Evolutionary conservation across 2,888 invertebrate genomes (phyloP).

Genomic region (Allygus modestus): DNA sequence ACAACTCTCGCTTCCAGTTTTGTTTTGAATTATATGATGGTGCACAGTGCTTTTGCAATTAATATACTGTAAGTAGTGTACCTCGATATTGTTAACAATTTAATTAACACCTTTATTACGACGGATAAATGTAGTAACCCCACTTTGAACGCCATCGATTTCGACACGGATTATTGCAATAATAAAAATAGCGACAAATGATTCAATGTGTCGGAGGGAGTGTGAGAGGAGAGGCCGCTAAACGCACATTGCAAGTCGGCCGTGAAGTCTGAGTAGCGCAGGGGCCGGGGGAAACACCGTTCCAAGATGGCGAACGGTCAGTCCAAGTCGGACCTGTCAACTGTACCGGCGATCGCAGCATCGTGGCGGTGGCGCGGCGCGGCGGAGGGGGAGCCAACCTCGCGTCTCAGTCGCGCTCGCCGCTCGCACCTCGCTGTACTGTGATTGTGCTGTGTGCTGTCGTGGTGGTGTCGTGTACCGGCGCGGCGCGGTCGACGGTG

Average conservation of each 20-base stretch:
- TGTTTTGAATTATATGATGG: no score
- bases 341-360: background rate
- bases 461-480: background rate
- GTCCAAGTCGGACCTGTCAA: conserved; percentile 51
- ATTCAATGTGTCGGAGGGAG: background rate
- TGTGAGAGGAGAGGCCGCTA: conserved; percentile 1
- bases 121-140: no score
- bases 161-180: no score
- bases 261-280: background rate
- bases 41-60: no score
- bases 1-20: no score
- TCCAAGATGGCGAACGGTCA: conserved; percentile 58
- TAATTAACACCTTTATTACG: no score
- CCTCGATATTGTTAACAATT: no score
- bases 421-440: conserved; percentile 53
- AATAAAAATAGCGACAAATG: background rate
- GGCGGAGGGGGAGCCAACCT: conserved; percentile 1
- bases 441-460: background rate
- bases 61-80: no score
- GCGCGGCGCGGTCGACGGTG: background rate
- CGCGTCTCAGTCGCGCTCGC: conserved; percentile 58
- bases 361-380: conserved; percentile 28
- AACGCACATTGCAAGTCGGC: conserved; percentile 35
- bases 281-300: conserved; percentile 9
- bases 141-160: no score